Evolutionary conservation across 1,140 invertebrate genomes (phyloP).

Genomic region (Cotesia glomerata): DNA sequence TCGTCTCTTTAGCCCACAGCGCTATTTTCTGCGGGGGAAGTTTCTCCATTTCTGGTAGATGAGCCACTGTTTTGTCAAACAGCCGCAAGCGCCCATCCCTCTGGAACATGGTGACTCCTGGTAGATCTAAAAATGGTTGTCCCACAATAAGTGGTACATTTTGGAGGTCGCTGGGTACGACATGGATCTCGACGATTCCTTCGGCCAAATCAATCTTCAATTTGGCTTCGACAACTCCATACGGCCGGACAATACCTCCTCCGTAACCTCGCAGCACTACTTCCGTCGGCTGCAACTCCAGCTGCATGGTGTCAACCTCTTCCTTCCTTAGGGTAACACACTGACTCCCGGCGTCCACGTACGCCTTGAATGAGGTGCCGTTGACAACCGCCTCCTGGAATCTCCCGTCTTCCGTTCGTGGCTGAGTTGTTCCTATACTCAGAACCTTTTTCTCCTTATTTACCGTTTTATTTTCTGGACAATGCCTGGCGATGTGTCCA

Average conservation of each 20-base stretch:
- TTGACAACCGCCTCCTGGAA: slow-evolving; percentile 25
- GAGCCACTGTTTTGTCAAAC: slow-evolving; percentile 20
- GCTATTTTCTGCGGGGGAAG: slow-evolving; percentile 24
- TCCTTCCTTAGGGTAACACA: slow-evolving; percentile 25
- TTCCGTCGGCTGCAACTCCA: slow-evolving; percentile 20
- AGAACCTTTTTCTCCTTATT: slow-evolving; percentile 16
- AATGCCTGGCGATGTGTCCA: slow-evolving; percentile 18
- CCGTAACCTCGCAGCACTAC: slow-evolving; percentile 28
- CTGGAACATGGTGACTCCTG: slow-evolving; percentile 26
- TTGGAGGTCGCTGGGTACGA: slow-evolving; percentile 33
- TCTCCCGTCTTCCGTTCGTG: not conserved
- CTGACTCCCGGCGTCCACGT: slow-evolving; percentile 24
- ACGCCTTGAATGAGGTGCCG: slow-evolving; percentile 9
- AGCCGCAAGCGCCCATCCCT: slow-evolving; percentile 23
- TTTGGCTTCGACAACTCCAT: slow-evolving; percentile 12
- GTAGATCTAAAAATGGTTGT: slow-evolving; percentile 31
- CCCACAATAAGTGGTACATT: slow-evolving; percentile 34
- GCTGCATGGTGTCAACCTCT: slow-evolving; percentile 20
- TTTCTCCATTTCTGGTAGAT: slow-evolving; percentile 28
- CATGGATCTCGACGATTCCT: slow-evolving; percentile 18
- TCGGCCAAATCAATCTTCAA: slow-evolving; percentile 31
- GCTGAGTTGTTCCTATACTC: slow-evolving; percentile 7
- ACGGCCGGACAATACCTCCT: slow-evolving; percentile 9
- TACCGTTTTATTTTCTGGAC: slow-evolving; percentile 11
- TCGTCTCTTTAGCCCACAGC: slow-evolving; percentile 24